Base-by-base conservation (phyloP, 2,113 vertebrate species). In the Burhinus bistriatus region DNA sequence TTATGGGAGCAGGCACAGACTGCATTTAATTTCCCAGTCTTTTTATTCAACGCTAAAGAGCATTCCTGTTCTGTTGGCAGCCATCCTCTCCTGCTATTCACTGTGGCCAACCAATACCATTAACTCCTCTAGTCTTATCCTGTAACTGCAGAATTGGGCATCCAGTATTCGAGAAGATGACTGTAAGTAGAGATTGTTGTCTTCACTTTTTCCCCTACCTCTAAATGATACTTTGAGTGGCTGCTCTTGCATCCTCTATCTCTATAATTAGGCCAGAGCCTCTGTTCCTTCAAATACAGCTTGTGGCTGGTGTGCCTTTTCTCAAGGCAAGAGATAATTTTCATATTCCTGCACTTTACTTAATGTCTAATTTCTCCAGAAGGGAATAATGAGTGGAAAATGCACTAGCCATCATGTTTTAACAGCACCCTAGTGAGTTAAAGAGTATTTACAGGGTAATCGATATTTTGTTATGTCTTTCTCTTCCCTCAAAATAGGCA, bases 131-230 rank as follows among this genome's bases (percentile, higher is more conserved):
- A 51, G 8, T 34, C 81, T 79, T 95, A 51, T 19, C 93, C 70
- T 94, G 97, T 54, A 96, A 15, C 66, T 98, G 98, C 90, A 97
- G 70, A 88, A 95, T 93, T 57, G 93, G 96, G 40, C 94, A 98
- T 40, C 97, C 97, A 30, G 34, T 95, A 17, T 77, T 98, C 95
- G 95, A 86, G 85, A 95, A 84, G 85, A 94, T 14, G 9, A 93
- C 51, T 51, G 22, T 23, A 51, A 51, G 96, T 93, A 40, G 19
- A 82, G 47, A 47, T 40, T 25, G 29, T 61, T 52, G 36, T 54
- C 29, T 62, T 52, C 40, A n/a, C 54, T 42, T 83, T 90, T 61
- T n/a, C 7, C 25, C 40, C 29, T 68, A 21, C n/a, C 36, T 77
- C 32, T 76, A 12, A 87, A 26, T 13, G 57, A 49, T 13, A 6